phyloP scores from a whole-genome alignment of 1,140 invertebrate genomes.

The Meloidogyne exigua region DNA sequence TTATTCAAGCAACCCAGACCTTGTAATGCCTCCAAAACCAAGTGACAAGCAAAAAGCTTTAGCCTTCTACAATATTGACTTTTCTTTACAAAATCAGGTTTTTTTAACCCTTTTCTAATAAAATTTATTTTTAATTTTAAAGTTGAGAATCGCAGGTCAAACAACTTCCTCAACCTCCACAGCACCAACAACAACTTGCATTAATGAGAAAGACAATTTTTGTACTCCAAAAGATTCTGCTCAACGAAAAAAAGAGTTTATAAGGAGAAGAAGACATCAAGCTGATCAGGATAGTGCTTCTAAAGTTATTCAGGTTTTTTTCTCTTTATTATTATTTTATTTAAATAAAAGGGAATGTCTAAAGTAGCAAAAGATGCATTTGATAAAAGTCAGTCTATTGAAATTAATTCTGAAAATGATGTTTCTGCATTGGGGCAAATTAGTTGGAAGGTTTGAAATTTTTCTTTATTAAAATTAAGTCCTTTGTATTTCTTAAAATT shows the following conservation, averaged over 20 bases:
- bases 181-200: background rate
- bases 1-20: slow-evolving; percentile 76
- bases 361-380: slow-evolving; percentile 52
- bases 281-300: slow-evolving; percentile 58
- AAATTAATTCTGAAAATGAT: slow-evolving; percentile 36
- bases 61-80: slow-evolving; percentile 94
- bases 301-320: slow-evolving; percentile 56
- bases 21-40: slow-evolving; percentile 96
- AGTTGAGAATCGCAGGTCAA: slow-evolving; percentile 85
- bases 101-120: background rate
- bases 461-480: too few species aligned
- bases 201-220: slow-evolving; percentile 44
- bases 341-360: slow-evolving; percentile 56
- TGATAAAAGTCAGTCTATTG: slow-evolving; percentile 29
- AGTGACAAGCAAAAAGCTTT: slow-evolving; percentile 68
- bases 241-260: slow-evolving; percentile 60
- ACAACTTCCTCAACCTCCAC: slow-evolving; percentile 74
- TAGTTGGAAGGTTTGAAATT: slow-evolving; percentile 46
- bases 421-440: slow-evolving; percentile 29
- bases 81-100: slow-evolving; percentile 79
- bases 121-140: slow-evolving; percentile 63
- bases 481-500: too few species aligned
- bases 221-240: slow-evolving; percentile 47
- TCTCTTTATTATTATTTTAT: slow-evolving; percentile 20
- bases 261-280: slow-evolving; percentile 53